Evolutionary conservation across 2,797 vertebrate species (phyloP), one percentile per base, ranked within the genome.

Genomic region (Buceros bicornis): DNA sequence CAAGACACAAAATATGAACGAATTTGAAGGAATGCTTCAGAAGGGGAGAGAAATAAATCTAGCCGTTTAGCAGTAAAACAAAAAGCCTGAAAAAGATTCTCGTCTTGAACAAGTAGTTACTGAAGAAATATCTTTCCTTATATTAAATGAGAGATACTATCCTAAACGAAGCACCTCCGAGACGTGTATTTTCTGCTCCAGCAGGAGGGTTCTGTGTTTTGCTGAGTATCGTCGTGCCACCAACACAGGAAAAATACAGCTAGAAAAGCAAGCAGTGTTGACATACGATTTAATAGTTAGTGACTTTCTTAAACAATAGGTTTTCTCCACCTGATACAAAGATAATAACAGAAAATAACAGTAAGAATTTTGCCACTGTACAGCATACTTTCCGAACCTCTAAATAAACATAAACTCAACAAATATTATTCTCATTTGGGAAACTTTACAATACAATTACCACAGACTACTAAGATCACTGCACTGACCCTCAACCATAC

Each of bases 391-490:
- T 72, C 66, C 54, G 21, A 47, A 81, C 35, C 62, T 62, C 17
- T 64, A 60, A 89, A 66, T 42, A 51, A 88, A 48, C 61, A 58
- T 47, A 48, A 57, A 77, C 65, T 56, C 50, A 72, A 53, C 28
- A 74, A 87, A 77, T 50, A 33, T 61, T 53, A 47, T 37, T 84
- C 74, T 85, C 25, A 16, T 91, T 90, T 92, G 92, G 93, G 88
- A 93, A 94, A 94, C 53, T 76, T 65, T 64, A 85, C 87, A 89
- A 53, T 62, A 53, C 83, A 91, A 74, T 96, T 92, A 50, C 33
- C 64, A 29, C 43, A 70, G 61, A 60, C 67, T 80, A 66, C 82
- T 66, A 65, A 79, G 77, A 84, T 92, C 78, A 76, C 53, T 69
- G 64, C n/a, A 29, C 70, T 81, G 76, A 94, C 86, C 95, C 88